phyloP scores from a whole-genome alignment of 2,113 vertebrate genomes.

The Empidonax traillii region DNA sequence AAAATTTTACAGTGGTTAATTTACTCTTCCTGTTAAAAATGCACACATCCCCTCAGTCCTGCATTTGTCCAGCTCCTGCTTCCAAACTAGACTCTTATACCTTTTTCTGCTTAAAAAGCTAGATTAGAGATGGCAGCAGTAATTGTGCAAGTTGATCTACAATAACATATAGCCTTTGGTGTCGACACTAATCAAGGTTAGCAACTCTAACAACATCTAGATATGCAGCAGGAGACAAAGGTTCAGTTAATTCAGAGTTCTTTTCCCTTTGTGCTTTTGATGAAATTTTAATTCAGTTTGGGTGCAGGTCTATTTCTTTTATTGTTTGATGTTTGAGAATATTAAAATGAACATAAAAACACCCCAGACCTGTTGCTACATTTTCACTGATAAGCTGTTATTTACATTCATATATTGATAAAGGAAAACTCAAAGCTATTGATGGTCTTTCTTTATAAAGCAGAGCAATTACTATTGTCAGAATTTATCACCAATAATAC shows the following conservation, averaged over 20 bases:
- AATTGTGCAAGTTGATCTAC: slow-evolving; percentile 53
- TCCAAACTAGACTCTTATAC: background rate
- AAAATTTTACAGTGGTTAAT: background rate
- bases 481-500: background rate
- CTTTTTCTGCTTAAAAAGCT: slow-evolving; percentile 12
- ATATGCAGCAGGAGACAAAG: slow-evolving; percentile 56
- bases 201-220: slow-evolving; percentile 49
- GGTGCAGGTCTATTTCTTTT: slow-evolving; percentile 24
- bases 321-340: background rate
- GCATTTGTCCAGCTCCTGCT: background rate
- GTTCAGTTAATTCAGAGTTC: slow-evolving; percentile 59
- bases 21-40: background rate
- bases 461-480: background rate
- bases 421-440: background rate
- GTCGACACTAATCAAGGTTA: slow-evolving; percentile 56
- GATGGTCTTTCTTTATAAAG: background rate
- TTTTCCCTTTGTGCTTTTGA: slow-evolving; percentile 56
- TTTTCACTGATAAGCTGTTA: background rate
- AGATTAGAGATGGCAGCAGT: slow-evolving; percentile 61
- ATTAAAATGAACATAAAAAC: background rate
- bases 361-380: background rate
- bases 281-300: slow-evolving; percentile 66
- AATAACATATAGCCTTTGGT: slow-evolving; percentile 59
- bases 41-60: background rate
- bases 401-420: background rate